These are phyloP conservation scores for Dromaius novaehollandiae DNA, from an alignment of 2,113 vertebrate species.

Conservation along the genomic window DNA sequence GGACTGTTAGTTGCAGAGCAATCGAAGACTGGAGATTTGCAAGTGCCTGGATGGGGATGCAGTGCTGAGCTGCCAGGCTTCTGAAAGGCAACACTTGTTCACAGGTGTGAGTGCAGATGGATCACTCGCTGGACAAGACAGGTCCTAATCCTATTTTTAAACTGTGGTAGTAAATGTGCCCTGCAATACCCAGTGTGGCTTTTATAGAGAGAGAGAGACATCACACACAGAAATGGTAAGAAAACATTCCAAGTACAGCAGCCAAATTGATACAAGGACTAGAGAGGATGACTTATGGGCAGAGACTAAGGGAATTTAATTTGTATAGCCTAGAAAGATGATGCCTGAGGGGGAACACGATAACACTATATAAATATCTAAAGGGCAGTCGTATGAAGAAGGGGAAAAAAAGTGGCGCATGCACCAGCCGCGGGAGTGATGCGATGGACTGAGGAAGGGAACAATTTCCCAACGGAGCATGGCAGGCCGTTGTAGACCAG, in stretches of 20 bases:
- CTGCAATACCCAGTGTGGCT: not conserved
- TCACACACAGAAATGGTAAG: not conserved
- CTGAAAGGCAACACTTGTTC: not conserved
- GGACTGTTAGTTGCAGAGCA: fast-evolving
- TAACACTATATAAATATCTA: constrained; percentile 60
- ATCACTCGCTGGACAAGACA: not conserved
- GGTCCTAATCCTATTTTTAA: constrained; percentile 7
- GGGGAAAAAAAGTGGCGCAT: constrained; percentile 26
- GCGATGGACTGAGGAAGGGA: not conserved
- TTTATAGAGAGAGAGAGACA: not conserved
- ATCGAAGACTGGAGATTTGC: fast-evolving
- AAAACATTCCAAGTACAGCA: not conserved
- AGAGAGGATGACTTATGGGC: constrained; percentile 13
- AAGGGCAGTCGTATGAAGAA: constrained; percentile 56
- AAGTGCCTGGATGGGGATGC: fast-evolving
- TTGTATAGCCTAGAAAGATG: constrained; percentile 44
- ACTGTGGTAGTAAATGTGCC: not conserved
- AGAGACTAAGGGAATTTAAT: constrained; percentile 44
- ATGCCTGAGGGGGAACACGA: constrained; percentile 25
- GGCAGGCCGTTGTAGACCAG: not conserved
- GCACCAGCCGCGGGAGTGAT: constrained; percentile 25
- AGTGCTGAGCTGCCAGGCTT: fast-evolving
- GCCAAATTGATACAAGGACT: not conserved
- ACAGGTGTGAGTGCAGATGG: not conserved
- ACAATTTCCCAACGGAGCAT: not conserved